Evolutionary conservation across 2,113 vertebrate genomes (phyloP).

Genomic region (Oplegnathus fasciatus): DNA sequence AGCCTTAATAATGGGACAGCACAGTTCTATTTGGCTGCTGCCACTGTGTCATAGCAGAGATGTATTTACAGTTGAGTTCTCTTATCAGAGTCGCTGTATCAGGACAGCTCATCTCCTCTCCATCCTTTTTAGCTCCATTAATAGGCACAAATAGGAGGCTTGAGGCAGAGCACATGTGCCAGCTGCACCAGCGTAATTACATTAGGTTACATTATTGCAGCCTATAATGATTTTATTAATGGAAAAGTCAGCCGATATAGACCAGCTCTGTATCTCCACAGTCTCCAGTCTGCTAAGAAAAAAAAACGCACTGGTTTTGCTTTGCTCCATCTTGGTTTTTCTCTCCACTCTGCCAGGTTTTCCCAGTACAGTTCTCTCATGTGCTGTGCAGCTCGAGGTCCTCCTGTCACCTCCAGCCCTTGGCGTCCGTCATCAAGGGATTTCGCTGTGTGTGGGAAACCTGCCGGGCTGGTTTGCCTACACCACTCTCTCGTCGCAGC

Average conservation of each 20-base stretch:
- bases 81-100: conserved; percentile 40
- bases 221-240: conserved; percentile 63
- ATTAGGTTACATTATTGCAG: conserved; percentile 62
- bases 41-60: conserved; percentile 57
- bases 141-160: conserved; percentile 57
- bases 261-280: conserved; percentile 32
- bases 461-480: conserved; percentile 81
- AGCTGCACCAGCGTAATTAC: conserved; percentile 60
- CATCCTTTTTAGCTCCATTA: conserved; percentile 55
- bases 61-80: conserved; percentile 56
- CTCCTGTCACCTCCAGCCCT: conserved; percentile 58
- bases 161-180: conserved; percentile 65
- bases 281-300: conserved; percentile 11
- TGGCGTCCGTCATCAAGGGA: conserved; percentile 69
- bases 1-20: conserved; percentile 56
- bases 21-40: conserved; percentile 59
- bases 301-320: not conserved
- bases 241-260: conserved; percentile 28
- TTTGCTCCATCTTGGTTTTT: conserved; percentile 7
- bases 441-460: conserved; percentile 77
- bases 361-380: conserved; percentile 11
- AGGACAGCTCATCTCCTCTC: conserved; percentile 22
- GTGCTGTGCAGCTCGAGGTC: conserved; percentile 53
- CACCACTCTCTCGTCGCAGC: conserved; percentile 34
- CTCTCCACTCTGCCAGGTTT: conserved; percentile 24